Percentiles rank a stretch among this genome's conserved stretches.
Evolutionary conservation across 2,888 invertebrate species (phyloP).

Genomic region (Cremastinae sp.): DNA sequence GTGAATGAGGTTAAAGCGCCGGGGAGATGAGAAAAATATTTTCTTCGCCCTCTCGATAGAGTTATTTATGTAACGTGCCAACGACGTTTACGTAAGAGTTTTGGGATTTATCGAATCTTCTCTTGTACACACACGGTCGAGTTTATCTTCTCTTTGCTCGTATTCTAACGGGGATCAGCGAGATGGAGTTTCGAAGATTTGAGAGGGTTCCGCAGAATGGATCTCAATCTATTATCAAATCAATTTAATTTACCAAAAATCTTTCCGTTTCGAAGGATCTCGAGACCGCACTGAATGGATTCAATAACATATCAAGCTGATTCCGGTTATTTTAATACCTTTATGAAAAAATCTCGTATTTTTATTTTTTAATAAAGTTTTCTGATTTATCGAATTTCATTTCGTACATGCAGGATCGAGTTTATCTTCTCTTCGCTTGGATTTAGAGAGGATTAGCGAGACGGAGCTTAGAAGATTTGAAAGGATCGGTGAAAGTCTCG

Average conservation of each 20-base stretch:
- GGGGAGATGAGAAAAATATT: conserved; percentile 37
- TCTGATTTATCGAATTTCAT: no score
- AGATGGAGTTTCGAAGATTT: conserved; percentile 7
- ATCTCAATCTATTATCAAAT: not conserved
- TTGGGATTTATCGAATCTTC: conserved; percentile 6
- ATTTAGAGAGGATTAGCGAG: no score
- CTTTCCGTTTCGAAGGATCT: no score
- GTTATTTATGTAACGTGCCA: conserved; percentile 37
- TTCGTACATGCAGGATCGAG: no score
- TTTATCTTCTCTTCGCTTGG: no score
- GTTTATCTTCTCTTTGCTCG: not conserved
- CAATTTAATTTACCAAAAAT: not conserved
- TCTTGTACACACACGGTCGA: not conserved
- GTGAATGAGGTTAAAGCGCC: not conserved
- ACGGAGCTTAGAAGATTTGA: no score
- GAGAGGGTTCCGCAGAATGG: not conserved
- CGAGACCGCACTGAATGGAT: no score
- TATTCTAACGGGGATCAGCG: not conserved
- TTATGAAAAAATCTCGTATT: no score
- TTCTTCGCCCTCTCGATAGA: conserved; percentile 35
- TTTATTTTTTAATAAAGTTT: no score
- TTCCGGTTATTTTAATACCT: no score
- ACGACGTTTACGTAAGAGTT: conserved; percentile 20
- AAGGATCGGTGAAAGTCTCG: no score
- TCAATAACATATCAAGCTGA: no score